Evolutionary conservation across 2,113 vertebrate species (phyloP).

Genomic region (Indri indri): DNA sequence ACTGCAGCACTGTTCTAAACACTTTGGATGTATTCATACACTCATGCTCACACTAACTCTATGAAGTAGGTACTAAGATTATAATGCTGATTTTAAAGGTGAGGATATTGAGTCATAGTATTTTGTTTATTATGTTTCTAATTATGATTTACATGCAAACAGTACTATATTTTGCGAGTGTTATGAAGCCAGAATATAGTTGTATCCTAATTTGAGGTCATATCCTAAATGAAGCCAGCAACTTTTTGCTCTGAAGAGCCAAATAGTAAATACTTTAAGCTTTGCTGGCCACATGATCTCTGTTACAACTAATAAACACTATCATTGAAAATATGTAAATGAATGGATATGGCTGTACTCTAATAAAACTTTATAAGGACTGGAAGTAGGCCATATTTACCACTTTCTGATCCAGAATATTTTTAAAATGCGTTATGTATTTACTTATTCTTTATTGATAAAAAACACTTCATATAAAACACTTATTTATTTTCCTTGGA

Average conservation of each 20-base stretch:
- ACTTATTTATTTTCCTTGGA: background rate
- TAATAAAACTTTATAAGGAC: background rate
- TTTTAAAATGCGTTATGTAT: background rate
- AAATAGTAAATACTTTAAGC: background rate
- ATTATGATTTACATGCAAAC: background rate
- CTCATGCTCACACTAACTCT: background rate
- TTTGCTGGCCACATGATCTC: background rate
- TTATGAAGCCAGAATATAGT: background rate
- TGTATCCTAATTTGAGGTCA: background rate
- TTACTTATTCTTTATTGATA: background rate
- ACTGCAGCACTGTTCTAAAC: background rate
- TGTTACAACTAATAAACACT: background rate
- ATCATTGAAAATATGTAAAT: background rate
- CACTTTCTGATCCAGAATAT: background rate
- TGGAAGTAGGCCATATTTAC: background rate
- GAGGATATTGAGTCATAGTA: background rate
- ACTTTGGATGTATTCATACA: background rate
- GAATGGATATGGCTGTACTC: background rate
- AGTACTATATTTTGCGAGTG: background rate
- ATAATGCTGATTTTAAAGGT: background rate
- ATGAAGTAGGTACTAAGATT: background rate
- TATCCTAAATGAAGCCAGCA: background rate
- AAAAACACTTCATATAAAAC: background rate
- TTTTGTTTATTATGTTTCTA: background rate
- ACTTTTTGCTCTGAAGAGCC: background rate